These are phyloP conservation scores for Typhlichthys subterraneus DNA, from an alignment of 2,797 vertebrate genomes.

Conservation along the genomic window DNA sequence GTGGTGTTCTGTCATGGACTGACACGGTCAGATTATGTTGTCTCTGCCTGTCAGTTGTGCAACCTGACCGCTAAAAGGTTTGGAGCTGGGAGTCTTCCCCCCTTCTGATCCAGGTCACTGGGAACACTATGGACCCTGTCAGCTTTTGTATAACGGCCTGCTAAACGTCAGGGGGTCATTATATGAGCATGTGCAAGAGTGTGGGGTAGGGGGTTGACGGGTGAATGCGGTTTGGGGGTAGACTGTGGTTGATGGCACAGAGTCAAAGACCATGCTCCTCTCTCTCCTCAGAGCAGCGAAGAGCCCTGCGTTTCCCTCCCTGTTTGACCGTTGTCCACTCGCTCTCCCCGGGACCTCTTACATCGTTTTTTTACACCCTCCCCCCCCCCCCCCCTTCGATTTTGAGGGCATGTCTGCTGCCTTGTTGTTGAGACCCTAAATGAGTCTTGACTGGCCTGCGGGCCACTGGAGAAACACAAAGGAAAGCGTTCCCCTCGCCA, in stretches of 20 bases:
- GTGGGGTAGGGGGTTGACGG: slow-evolving; percentile 10
- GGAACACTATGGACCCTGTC: slow-evolving; percentile 53
- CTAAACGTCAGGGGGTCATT: slow-evolving; percentile 32
- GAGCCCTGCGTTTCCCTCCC: slow-evolving; percentile 69
- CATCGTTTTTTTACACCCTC: slow-evolving; percentile 46
- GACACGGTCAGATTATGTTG: too few relatives aligned
- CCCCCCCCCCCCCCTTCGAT: slow-evolving; percentile 73
- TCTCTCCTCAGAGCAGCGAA: slow-evolving; percentile 71
- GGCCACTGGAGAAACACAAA: slow-evolving; percentile 95
- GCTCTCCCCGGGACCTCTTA: slow-evolving; percentile 22
- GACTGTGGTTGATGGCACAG: slow-evolving; percentile 40
- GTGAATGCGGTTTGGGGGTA: slow-evolving; percentile 3
- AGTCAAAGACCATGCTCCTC: slow-evolving; percentile 70
- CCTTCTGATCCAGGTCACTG: slow-evolving; percentile 62
- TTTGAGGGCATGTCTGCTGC: slow-evolving; percentile 87
- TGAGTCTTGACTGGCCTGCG: slow-evolving; percentile 94
- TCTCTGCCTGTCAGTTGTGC: neutral
- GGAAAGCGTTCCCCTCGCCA: slow-evolving; percentile 84
- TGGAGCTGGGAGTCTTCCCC: slow-evolving; percentile 14
- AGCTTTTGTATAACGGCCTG: slow-evolving; percentile 64
- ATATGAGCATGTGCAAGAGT: slow-evolving; percentile 15
- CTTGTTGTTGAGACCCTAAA: slow-evolving; percentile 87
- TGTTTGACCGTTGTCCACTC: slow-evolving; percentile 58
- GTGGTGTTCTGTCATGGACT: too few relatives aligned
- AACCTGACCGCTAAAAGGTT: slow-evolving; percentile 43